Base-by-base conservation (phyloP, 1,140 invertebrate genomes). In the Calliopsis andreniformis region DNA sequence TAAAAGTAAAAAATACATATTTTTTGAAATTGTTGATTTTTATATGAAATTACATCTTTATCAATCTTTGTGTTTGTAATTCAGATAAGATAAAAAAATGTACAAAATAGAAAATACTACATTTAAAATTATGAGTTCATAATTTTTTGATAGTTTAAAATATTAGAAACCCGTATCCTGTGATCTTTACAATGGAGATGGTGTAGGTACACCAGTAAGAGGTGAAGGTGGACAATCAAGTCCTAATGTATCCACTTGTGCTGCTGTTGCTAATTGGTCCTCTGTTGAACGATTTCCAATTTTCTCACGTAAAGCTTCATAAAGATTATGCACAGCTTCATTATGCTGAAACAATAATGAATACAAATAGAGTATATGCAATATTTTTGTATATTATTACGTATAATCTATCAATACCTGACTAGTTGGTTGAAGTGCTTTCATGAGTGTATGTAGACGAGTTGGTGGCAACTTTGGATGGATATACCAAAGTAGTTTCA, bases 401-500 rank as follows among this genome's bases (percentile, higher is more conserved):
- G 14, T 55, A 42, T 10, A 39, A 16, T 30, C 14, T 42, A 43
- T 10, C 32, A 20, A 78, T 90, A 93, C 93, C 89, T 93, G 93
- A 83, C 92, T 93, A 2, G 95, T 96, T 6, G 97, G 97, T 87
- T 97, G 96, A 51, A 98, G 92, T n/a, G 96, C 96, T 91, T 98
- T 98, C 91, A 98, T 95, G 20, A 98, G 88, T 0, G 96, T 95
- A 73, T 97, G 96, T 63, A 98, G 92, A 72, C 97, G 94, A 28
- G 94, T 94, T 7, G 95, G 92, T 0, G 97, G 97, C 58, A 99
- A 90, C 90, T 98, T 98, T 14, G 95, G 95, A 92, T 98, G 95
- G 67, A 98, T 96, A 88, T 98, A 97, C 96, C 97, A 98, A 7
- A 99, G 90, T 51, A 99, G 93, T 90, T 98, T 98, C 42, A 99